A percentile compares a stretch with the other conserved stretches of the same genome.
Evolutionary conservation across 2,888 invertebrate species (phyloP).

Genomic region (Campopleginae sp.): DNA sequence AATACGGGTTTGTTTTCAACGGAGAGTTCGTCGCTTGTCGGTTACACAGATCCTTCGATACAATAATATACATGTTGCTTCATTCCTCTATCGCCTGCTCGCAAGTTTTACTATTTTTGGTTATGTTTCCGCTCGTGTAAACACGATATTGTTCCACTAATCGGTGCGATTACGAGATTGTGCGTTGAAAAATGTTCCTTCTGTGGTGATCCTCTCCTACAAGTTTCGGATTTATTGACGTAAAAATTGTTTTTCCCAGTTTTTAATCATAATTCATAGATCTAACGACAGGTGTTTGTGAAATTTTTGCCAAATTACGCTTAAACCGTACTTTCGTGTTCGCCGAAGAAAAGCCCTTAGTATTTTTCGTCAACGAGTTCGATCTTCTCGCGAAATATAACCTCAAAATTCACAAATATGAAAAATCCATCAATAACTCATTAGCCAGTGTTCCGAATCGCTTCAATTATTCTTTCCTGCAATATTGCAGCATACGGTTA

Average conservation of each 20-base stretch:
- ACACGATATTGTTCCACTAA: neutral
- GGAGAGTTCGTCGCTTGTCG: neutral
- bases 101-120: constrained; percentile 51
- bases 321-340: no score
- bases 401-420: neutral
- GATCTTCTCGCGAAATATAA: neutral
- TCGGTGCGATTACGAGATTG: neutral
- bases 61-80: constrained; percentile 16
- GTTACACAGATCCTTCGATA: constrained; percentile 18
- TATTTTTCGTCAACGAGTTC: no score
- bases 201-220: neutral
- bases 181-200: neutral
- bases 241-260: neutral
- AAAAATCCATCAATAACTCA: neutral
- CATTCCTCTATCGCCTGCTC: constrained; percentile 10
- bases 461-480: neutral
- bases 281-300: neutral
- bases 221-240: neutral
- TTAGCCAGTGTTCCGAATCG: neutral
- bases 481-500: constrained; percentile 21
- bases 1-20: neutral
- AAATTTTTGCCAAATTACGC: neutral
- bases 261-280: neutral
- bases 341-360: no score
- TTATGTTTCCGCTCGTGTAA: constrained; percentile 56